A percentile compares a stretch with the other conserved stretches of the same genome.
phyloP scores from a whole-genome alignment of 2,797 vertebrate species.

The Lithobates pipiens region DNA sequence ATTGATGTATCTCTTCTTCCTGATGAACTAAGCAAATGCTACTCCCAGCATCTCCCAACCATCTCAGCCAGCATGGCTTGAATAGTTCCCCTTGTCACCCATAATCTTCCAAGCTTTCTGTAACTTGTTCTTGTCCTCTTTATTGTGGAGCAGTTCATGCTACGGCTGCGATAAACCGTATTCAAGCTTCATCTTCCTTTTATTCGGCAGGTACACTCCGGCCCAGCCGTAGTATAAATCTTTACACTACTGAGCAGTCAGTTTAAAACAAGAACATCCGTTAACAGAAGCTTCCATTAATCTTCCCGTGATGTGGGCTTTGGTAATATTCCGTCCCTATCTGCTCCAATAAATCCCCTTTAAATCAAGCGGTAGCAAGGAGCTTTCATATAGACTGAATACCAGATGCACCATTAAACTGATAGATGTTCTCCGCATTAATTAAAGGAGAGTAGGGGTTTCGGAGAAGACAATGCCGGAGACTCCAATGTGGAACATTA shows the following conservation, averaged over 20 bases:
- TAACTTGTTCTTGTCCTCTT: not conserved
- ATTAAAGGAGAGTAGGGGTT: not conserved
- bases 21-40: not conserved
- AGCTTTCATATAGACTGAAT: not conserved
- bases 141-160: not conserved
- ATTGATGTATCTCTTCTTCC: not conserved
- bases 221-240: not conserved
- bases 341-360: constrained; percentile 21
- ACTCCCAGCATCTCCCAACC: too few species aligned
- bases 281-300: not conserved
- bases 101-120: not conserved
- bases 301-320: not conserved
- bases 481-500: not conserved
- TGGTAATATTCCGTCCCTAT: not conserved
- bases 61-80: not conserved
- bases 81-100: not conserved
- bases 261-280: constrained; percentile 6
- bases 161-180: not conserved
- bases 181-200: not conserved
- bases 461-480: not conserved
- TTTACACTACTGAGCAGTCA: not conserved
- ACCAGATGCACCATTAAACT: constrained; percentile 7
- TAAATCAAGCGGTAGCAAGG: not conserved
- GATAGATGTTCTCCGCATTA: constrained; percentile 2
- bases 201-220: not conserved